Evolutionary conservation across 2,888 invertebrate species (phyloP), one percentile per base, ranked within the genome.

Genomic region (Nomada goodeniana): DNA sequence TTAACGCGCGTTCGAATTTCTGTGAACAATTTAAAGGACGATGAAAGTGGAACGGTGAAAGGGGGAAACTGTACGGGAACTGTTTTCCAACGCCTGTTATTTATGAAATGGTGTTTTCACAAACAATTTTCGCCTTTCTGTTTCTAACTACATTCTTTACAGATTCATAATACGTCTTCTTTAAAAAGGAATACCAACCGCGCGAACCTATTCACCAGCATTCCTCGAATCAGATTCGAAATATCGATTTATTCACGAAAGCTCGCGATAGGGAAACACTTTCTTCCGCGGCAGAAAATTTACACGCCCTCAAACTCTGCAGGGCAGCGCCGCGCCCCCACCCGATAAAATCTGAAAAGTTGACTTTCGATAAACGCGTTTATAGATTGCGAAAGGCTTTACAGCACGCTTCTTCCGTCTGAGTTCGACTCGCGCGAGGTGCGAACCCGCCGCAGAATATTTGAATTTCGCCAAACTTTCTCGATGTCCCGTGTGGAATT

Each of bases 341-440:
- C 64, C 70, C 65, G 70, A 61, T 52, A 61, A 67, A 20, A 61
- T 73, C 75, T 61, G 71, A 71, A 77, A 86, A 81, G 63, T 80
- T 77, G 82, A 55, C 74, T 60, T 67, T 65, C 78, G 88, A 69
- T 64, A 80, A 85, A 87, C 81, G 80, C 73, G 82, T 87, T 88
- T 89, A 88, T 86, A 84, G 88, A 89, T 91, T 89, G 87, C 87
- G 84, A 88, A 88, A 86, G 83, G 61, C 76, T 74, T 90, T 86
- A 86, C 89, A 86, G 88, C 80, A 55, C 69, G 79, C 70, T 78
- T 72, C 76, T 67, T 83, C 79, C 80, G 76, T 76, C 78, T 50
- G 72, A 65, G 79, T 84, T 70, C 20, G 53, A 71, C 67, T 60
- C n/a, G 59, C 64, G 59, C 67, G 71, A 64, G 67, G 57, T 57